Evolutionary conservation across 2,113 vertebrate genomes (phyloP), one percentile per base, ranked within the genome.

Genomic region (Amphiprion ocellaris): DNA sequence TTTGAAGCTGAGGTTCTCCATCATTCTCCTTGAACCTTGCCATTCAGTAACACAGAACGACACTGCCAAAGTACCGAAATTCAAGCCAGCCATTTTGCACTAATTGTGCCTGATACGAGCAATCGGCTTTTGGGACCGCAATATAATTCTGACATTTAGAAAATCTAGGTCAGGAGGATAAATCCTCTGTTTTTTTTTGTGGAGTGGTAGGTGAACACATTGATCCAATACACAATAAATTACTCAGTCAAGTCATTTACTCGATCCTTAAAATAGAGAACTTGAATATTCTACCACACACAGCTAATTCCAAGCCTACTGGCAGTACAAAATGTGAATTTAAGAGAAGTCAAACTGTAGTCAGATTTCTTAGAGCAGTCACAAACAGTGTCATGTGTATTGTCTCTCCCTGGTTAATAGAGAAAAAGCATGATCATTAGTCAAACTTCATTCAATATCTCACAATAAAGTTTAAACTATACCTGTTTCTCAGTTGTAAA

Each of bases 101-200:
- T 67, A 74, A 84, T 54, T 77, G 78, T 75, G 54, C 44, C 74
- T 46, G 33, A 46, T 78, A 76, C 61, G 77, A 67, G 58, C 52
- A 73, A 74, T 70, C 33, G 16, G 53, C 74, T 83, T 74, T 79
- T 24, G 26, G 59, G 58, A 77, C 74, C 59, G 69, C 62, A 59
- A 54, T 37, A 53, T 59, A 41, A 81, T 47, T 79, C 79, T 79
- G 30, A 58, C 37, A 79, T 74, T 87, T 61, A 68, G 56, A 14
- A 59, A 85, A 88, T 73, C 54, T 50, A 65, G 71, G 59, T 75
- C 67, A 84, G 2, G 53, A 41, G 62, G 61, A 79, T 76, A 69
- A 60, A 41, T 74, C 74, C 47, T 69, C 9, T 24, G 15, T 26
- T 56, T 21, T 21, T 21, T 81, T 54, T 70, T 49, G n/a, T 15